Evolutionary conservation across 2,888 invertebrate species (phyloP), one percentile per base, ranked within the genome.

Genomic region (Cephalotes varians): DNA sequence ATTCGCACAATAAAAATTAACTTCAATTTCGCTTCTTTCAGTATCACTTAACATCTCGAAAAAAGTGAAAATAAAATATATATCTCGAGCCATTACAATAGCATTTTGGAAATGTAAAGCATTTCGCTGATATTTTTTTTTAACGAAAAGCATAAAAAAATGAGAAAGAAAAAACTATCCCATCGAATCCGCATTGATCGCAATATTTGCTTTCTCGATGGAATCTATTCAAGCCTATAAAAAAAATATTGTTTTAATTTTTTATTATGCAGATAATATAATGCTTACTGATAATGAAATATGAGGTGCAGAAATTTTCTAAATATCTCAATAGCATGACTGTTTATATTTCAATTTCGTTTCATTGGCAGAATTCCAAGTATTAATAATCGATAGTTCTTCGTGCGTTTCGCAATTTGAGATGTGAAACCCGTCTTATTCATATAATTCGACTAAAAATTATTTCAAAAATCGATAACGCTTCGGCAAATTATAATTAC

Each of bases 51-150:
- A 54, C 15, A 18, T 37, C 1, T 4, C 21, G 0, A 21, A 37
- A 54, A n/a, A 56, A 72, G 12, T 40, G 1, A 56, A 37, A 21
- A 18, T 54, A 25, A 37, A 34, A 51, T 34, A n/a, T 15, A 69
- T 15, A 15, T 40, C 40, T 12, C 40, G 12, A 40, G 12, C 40
- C 15, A 40, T 40, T 64, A 62, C 69, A 51, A 64, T 64, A 82
- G 85, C 71, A 83, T 86, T 80, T 90, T 83, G 81, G 84, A 85
- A 85, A 74, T 72, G 67, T 69, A 67, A 83, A 81, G 85, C 82
- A 80, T 77, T 83, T 72, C 83, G 73, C 81, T 85, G 86, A 88
- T 86, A 88, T 91, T 90, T 90, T 90, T 87, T 86, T 90, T 88
- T 88, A 86, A 88, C 87, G 44, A 51, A 47, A 77, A 65, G 28